Base-by-base conservation (phyloP, 2,797 vertebrate genomes). In the Megaceryle alcyon region DNA sequence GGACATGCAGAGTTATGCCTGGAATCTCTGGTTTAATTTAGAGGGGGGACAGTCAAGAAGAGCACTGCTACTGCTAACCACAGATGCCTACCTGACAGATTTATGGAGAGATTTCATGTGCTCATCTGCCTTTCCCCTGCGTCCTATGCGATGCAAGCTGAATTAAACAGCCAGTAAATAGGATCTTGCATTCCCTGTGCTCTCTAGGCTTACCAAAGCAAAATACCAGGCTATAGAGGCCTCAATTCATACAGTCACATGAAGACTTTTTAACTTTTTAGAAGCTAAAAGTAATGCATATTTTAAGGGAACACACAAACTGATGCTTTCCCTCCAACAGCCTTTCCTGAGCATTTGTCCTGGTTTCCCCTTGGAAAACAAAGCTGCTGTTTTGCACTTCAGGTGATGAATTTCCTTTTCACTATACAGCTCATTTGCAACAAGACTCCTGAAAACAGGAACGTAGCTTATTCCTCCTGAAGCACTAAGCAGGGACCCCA, bases 1-100 rank as follows among this genome's bases (percentile, higher is more conserved):
- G 82, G 81, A 83, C 61, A 79, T 68, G 90, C 63, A 91, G 93
- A 97, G 65, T 57, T 94, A 86, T 94, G 92, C 64, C 88, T 95
- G 92, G 86, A 95, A 94, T 92, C 73, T 93, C 73, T 93, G 79
- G 39, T 73, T 96, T 92, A 95, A 95, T 85, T 87, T 84, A 84
- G 66, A 57, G 85, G 93, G 84, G 59, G 78, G 66, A 82, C 53
- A 86, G 71, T 78, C 73, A 60, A 70, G 75, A 92, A 4, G 23
- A 83, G 41, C 46, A 29, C 23, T 71, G 88, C 88, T 85, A 51
- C 83, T 93, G 82, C 81, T 73, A 56, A 54, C 70, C 33, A 3
- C 29, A n/a, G 80, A 54, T 95, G 87, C 88, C 82, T 77, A 83
- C 83, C 86, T 89, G 92, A 88, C 84, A 80, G 90, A 87, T 91